Evolutionary conservation across 2,797 vertebrate species (phyloP).

Genomic region (Myoxocephalus aenaeus): DNA sequence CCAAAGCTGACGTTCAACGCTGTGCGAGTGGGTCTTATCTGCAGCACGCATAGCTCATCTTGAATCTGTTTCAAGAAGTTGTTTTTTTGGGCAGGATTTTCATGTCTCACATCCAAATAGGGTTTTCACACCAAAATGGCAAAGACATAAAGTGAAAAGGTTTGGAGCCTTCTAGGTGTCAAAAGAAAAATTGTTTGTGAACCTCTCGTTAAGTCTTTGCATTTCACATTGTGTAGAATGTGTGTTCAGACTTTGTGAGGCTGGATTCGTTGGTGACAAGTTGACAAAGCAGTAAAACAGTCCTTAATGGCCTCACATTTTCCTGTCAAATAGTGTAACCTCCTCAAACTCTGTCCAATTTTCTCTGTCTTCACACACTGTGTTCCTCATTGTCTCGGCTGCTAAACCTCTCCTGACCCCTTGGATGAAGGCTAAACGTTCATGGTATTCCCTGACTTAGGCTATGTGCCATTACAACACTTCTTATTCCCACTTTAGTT

Average conservation of each 20-base stretch:
- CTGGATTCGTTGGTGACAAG: not conserved
- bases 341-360: not conserved
- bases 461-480: constrained; percentile 3
- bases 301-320: no score
- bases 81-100: constrained; percentile 5
- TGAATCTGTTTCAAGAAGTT: not conserved
- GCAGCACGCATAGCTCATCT: not conserved
- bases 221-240: not conserved
- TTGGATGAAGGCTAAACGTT: not conserved
- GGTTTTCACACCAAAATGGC: no score
- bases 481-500: not conserved
- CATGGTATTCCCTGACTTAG: not conserved
- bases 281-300: not conserved
- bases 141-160: no score
- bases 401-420: not conserved
- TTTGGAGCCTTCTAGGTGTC: not conserved
- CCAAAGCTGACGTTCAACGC: not conserved
- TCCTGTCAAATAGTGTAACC: not conserved
- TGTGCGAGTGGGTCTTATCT: not conserved
- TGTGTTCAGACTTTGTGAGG: not conserved
- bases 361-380: not conserved
- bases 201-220: not conserved
- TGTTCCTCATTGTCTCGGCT: constrained; percentile 1
- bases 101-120: not conserved
- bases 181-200: not conserved